Evolutionary conservation across 1,140 invertebrate species (phyloP).

Genomic region (Sweltsa coloradensis): DNA sequence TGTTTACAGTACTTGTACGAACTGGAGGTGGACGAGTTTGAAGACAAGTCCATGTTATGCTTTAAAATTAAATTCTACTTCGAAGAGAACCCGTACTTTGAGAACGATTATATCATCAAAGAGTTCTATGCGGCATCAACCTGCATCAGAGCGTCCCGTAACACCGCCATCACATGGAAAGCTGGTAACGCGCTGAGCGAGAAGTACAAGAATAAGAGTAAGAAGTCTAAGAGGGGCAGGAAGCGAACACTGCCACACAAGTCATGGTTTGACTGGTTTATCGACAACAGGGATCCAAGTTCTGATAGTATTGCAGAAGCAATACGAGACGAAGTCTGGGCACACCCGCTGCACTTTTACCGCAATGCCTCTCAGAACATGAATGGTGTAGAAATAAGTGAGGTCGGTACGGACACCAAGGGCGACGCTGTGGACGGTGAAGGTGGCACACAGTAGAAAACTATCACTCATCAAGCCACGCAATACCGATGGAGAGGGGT

Average conservation of each 20-base stretch:
- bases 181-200: constrained; percentile 53
- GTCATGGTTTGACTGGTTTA: constrained; percentile 75
- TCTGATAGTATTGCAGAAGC: constrained; percentile 72
- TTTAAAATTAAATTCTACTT: constrained; percentile 72
- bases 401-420: neutral
- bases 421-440: neutral
- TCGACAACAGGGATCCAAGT: constrained; percentile 60
- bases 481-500: neutral
- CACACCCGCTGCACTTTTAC: constrained; percentile 52
- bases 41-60: constrained; percentile 81
- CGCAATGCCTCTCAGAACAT: constrained; percentile 64
- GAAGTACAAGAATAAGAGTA: constrained; percentile 39
- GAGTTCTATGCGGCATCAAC: constrained; percentile 54
- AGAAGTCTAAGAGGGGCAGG: constrained; percentile 32
- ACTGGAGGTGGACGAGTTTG: constrained; percentile 79
- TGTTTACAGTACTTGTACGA: constrained; percentile 70
- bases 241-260: constrained; percentile 49
- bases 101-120: constrained; percentile 66
- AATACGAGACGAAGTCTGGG: constrained; percentile 22
- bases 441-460: neutral
- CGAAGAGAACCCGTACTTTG: constrained; percentile 74
- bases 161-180: constrained; percentile 66
- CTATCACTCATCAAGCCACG: neutral
- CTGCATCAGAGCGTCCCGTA: constrained; percentile 53
- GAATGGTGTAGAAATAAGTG: constrained; percentile 39